Percentiles rank a stretch among this genome's conserved stretches.
Evolutionary conservation across 2,797 vertebrate genomes (phyloP).

Genomic region (Melopsittacus undulatus): DNA sequence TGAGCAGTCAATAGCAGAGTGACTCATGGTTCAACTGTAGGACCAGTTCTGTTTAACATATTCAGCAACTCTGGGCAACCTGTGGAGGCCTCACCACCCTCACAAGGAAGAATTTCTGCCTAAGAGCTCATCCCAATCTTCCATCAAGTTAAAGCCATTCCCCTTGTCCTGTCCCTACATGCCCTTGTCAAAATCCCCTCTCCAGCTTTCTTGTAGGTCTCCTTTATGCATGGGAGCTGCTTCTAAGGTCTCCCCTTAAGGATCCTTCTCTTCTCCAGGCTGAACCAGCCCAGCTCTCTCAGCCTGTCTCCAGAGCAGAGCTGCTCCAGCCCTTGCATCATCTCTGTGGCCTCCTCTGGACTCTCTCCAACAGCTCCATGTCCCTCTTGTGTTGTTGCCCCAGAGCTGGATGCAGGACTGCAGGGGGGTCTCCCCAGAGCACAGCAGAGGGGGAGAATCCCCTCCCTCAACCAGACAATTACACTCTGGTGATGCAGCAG

Average conservation of each 20-base stretch:
- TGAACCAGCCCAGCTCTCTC: neutral
- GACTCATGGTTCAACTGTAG: neutral
- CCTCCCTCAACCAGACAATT: neutral
- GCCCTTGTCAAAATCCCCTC: neutral
- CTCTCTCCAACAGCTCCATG: neutral
- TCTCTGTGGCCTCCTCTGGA: neutral
- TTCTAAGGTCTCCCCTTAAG: neutral
- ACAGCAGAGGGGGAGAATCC: neutral
- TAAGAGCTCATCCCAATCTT: neutral
- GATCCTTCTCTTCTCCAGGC: neutral
- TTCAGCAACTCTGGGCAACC: neutral
- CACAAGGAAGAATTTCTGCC: neutral
- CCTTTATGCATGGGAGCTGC: neutral
- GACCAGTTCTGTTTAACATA: no score
- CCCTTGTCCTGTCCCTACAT: no score
- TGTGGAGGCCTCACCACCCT: neutral
- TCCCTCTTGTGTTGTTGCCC: neutral
- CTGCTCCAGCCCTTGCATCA: neutral
- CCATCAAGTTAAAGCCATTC: neutral
- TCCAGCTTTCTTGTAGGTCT: neutral
- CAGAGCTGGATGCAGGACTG: neutral
- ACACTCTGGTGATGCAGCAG: neutral
- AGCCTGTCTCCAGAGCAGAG: neutral
- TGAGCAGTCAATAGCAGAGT: fast-evolving
- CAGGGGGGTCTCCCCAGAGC: neutral